Evolutionary conservation across 2,797 vertebrate species (phyloP).

Genomic region (Acrossocheilus fasciatus): DNA sequence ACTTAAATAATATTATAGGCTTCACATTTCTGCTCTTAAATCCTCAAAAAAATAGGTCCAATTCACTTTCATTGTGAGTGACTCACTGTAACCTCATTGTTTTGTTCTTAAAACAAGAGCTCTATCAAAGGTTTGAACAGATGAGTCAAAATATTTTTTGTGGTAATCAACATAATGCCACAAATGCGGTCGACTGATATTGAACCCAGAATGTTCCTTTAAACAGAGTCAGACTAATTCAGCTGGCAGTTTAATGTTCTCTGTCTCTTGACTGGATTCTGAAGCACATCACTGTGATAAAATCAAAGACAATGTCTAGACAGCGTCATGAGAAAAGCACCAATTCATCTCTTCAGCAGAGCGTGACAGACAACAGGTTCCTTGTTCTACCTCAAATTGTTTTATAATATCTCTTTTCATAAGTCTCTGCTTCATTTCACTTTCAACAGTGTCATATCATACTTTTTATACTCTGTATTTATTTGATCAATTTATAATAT

Average conservation of each 20-base stretch:
- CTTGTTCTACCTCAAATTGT: neutral
- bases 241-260: constrained; percentile 9
- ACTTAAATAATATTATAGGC: neutral
- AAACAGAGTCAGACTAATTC: neutral
- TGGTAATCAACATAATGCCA: neutral
- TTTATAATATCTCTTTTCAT: neutral
- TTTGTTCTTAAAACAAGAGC: neutral
- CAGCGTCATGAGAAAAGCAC: constrained; percentile 9
- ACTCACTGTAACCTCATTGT: neutral
- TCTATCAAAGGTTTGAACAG: neutral
- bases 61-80: neutral
- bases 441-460: neutral
- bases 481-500: neutral
- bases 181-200: neutral
- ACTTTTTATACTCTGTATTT: neutral
- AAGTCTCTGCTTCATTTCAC: neutral
- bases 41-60: neutral
- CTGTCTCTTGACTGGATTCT: constrained; percentile 9
- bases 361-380: neutral
- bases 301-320: constrained; percentile 38
- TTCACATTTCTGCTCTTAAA: neutral
- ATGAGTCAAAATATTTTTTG: neutral
- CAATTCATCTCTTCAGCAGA: constrained; percentile 24
- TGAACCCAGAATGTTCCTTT: neutral
- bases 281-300: constrained; percentile 20